These are phyloP conservation scores for Toxotes jaculatrix DNA, from an alignment of 2,113 vertebrate species.

Conservation along the genomic window DNA sequence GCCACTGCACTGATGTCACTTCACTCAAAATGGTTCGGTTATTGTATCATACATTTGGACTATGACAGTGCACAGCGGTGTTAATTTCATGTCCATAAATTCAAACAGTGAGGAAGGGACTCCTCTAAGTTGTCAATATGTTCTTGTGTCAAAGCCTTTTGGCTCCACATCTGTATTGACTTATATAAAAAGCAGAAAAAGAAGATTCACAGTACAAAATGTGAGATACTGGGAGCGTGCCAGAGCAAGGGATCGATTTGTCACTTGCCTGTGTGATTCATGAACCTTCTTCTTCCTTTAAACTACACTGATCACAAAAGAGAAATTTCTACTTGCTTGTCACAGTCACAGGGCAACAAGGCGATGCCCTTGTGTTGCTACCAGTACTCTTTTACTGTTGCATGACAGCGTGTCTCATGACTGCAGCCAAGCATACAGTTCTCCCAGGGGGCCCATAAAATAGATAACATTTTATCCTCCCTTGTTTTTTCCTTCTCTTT, in stretches of 20 bases:
- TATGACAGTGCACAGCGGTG: not conserved
- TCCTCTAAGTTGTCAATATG: not conserved
- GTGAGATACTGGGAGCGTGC: constrained; percentile 17
- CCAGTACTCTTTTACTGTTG: constrained; percentile 36
- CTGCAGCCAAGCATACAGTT: constrained; percentile 35
- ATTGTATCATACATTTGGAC: constrained; percentile 12
- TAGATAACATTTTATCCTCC: constrained; percentile 53
- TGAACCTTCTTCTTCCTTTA: constrained; percentile 38
- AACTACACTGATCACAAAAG: constrained; percentile 45
- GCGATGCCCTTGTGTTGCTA: constrained; percentile 26
- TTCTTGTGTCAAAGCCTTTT: constrained; percentile 19
- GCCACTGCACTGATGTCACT: not conserved
- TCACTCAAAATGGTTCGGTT: constrained; percentile 23
- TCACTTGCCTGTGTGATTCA: constrained; percentile 65
- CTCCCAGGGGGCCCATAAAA: constrained; percentile 30
- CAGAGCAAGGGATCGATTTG: constrained; percentile 36
- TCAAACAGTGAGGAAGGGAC: not conserved
- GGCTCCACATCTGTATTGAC: constrained; percentile 20
- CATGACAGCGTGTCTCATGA: constrained; percentile 38
- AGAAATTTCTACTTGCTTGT: constrained; percentile 51
- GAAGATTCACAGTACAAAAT: constrained; percentile 11
- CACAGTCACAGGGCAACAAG: constrained; percentile 49
- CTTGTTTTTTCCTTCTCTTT: not conserved
- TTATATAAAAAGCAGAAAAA: not conserved
- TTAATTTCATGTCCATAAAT: constrained; percentile 3